Evolutionary conservation across 2,797 vertebrate genomes (phyloP), one percentile per base, ranked within the genome.

Genomic region (Melanotaenia pygmaea): DNA sequence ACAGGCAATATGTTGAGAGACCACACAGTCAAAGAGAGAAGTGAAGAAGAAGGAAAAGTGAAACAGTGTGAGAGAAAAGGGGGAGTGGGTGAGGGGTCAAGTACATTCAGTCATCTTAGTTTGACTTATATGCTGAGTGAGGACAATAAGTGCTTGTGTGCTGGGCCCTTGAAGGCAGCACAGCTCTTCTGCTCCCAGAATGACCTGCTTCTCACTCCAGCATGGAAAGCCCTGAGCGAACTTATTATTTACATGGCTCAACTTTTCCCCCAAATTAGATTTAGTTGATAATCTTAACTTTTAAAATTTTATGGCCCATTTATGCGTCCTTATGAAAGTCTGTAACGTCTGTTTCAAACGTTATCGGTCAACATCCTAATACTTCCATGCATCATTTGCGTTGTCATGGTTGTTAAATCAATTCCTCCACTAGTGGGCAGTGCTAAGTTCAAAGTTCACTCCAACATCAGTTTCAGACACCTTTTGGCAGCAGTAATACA

Each of bases 21-120:
- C 84, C 88, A 88, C 86, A 90, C 88, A 86, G 68, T 78, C 38
- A 69, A 76, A 71, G 47, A 80, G 61, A 75, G 68, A 74, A 64
- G 69, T 43, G 35, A 67, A 77, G 47, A 78, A 77, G 72, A 76
- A 69, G 70, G 74, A 59, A 66, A 67, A 86, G 76, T 77, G 74
- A 77, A 85, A 75, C 80, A 86, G 83, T 82, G 59, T 69, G 57
- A 78, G 70, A 86, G 79, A 84, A 84, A 91, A 40, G 71, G 82
- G 80, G 76, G 79, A 83, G 80, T 62, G 70, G 89, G 85, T 86
- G 84, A 89, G 73, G 74, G 90, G 90, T 90, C 84, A 92, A 90
- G 91, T 89, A 89, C 83, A 92, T 91, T 86, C 86, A 91, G 83
- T 88, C 88, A 89, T 84, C 81, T 90, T 86, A 88, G 85, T 84